phyloP scores from a whole-genome alignment of 2,797 vertebrate species.

The Cyclura pinguis region DNA sequence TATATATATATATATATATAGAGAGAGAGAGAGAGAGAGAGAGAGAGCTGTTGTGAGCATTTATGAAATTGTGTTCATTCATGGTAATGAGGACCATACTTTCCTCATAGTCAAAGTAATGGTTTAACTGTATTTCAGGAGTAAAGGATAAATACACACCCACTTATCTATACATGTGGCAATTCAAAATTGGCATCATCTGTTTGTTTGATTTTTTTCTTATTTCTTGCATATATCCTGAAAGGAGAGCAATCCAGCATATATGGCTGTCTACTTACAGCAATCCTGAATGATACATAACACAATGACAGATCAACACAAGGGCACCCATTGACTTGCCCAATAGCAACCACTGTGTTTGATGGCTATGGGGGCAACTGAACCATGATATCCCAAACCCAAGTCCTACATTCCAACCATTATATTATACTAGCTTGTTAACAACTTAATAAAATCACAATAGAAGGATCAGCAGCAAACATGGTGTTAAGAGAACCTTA shows the following conservation, averaged over 20 bases:
- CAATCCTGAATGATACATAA: background rate
- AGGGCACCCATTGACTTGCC: too few species aligned
- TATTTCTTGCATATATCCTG: too few species aligned
- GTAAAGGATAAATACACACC: too few species aligned
- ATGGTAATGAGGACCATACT: too few species aligned
- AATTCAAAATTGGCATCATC: background rate
- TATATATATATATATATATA: too few species aligned
- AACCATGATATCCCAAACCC: background rate
- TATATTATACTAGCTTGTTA: background rate
- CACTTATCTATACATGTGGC: too few species aligned
- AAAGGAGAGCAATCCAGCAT: background rate
- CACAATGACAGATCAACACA: background rate
- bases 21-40: too few species aligned
- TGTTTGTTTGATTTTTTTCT: too few species aligned
- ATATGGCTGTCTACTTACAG: background rate
- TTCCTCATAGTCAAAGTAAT: too few species aligned
- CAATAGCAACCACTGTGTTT: background rate
- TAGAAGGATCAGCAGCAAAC: background rate
- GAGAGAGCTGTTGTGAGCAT: background rate
- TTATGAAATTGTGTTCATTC: background rate
- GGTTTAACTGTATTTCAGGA: too few species aligned
- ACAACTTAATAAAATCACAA: background rate
- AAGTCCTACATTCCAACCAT: too few species aligned
- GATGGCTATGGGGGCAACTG: background rate
- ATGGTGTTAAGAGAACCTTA: background rate